Percentiles rank a stretch among this genome's conserved stretches.
These are phyloP conservation scores for Phainopepla nitens DNA, from an alignment of 2,113 vertebrate species.

Conservation along the genomic window DNA sequence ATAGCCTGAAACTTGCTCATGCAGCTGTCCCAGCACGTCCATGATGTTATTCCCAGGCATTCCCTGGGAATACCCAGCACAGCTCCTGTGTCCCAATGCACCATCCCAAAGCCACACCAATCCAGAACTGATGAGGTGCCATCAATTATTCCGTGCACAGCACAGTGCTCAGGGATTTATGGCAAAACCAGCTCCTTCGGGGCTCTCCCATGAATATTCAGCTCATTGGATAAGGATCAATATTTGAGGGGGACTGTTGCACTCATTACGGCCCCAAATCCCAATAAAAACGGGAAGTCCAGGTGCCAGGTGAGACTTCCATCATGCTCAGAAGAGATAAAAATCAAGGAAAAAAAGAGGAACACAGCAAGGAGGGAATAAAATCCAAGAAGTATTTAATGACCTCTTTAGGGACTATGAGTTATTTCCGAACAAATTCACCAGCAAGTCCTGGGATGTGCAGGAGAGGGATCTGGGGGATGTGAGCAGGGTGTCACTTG, in stretches of 20 bases:
- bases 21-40: not conserved
- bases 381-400: conserved; percentile 34
- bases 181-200: not conserved
- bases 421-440: not conserved
- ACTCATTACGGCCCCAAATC: not conserved
- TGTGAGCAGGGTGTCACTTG: not conserved
- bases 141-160: not conserved
- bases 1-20: not conserved
- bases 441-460: not conserved
- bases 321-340: not conserved
- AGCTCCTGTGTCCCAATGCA: not conserved
- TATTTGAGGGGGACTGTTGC: not conserved
- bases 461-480: not conserved
- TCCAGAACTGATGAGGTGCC: not conserved
- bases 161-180: not conserved
- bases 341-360: not conserved
- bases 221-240: not conserved
- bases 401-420: conserved; percentile 19
- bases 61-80: not conserved
- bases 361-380: not conserved
- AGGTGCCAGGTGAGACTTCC: not conserved
- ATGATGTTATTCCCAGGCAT: not conserved
- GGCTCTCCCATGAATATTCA: not conserved
- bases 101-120: not conserved
- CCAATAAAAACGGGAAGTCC: not conserved